Conservation (phyloP, 2,888 invertebrate species). For the Clivina fossor region DNA sequence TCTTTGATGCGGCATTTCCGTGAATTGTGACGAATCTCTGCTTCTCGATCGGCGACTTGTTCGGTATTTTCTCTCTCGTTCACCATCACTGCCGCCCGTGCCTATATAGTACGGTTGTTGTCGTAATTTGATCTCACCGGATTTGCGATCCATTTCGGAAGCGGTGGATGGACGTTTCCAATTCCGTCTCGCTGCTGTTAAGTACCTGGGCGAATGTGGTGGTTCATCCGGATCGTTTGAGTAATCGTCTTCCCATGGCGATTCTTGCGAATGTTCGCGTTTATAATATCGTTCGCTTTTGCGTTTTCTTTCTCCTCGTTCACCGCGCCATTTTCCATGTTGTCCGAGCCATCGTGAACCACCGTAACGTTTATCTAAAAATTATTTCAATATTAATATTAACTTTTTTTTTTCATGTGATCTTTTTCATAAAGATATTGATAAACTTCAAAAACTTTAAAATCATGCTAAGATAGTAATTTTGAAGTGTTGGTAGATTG, state of each 20-base stretch:
- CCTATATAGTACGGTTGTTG: constrained; percentile 44
- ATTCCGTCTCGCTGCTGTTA: constrained; percentile 47
- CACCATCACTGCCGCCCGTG: constrained; percentile 58
- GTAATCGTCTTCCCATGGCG: constrained; percentile 65
- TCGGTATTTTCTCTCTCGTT: constrained; percentile 59
- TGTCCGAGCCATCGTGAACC: constrained; percentile 20
- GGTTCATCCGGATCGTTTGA: constrained; percentile 49
- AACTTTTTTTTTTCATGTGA: no score
- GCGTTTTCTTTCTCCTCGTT: constrained; percentile 55
- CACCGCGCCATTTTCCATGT: constrained; percentile 53
- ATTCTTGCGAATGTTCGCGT: constrained; percentile 52
- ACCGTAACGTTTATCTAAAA: no score
- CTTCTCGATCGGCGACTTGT: constrained; percentile 54
- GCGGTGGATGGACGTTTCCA: constrained; percentile 63
- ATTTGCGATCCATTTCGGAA: constrained; percentile 58
- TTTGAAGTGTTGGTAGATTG: no score
- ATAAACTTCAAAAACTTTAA: no score
- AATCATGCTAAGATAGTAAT: no score
- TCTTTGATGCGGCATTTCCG: constrained; percentile 46
- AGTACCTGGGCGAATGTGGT: constrained; percentile 49
- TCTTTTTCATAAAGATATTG: no score
- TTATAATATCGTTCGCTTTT: constrained; percentile 52
- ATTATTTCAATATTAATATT: no score
- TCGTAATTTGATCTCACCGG: constrained; percentile 50
- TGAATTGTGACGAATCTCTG: constrained; percentile 51